These are phyloP conservation scores for Vidua macroura DNA, from an alignment of 2,113 vertebrate genomes.

Conservation along the genomic window DNA sequence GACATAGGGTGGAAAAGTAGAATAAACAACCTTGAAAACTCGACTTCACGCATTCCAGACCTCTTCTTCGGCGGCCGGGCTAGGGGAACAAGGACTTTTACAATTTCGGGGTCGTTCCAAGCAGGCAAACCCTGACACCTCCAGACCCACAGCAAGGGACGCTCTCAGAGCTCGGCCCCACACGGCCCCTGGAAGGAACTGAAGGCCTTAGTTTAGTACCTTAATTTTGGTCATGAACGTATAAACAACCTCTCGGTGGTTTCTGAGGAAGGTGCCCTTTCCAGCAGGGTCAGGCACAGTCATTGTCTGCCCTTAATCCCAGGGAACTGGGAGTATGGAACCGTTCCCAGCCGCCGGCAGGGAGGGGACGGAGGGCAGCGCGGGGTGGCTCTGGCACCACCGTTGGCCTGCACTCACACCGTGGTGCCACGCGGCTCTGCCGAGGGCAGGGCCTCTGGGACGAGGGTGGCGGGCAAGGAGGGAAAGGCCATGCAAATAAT, in stretches of 20 bases:
- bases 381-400: rapidly evolving
- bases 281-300: neutral
- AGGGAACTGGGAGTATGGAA: neutral
- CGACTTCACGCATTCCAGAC: too few relatives aligned
- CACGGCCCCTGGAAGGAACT: rapidly evolving
- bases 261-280: neutral
- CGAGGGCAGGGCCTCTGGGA: neutral
- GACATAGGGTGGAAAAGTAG: too few relatives aligned
- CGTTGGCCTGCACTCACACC: rapidly evolving
- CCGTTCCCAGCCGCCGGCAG: neutral
- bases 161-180: neutral
- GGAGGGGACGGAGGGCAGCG: neutral
- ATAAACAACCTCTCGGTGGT: neutral
- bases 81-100: too few relatives aligned
- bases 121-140: too few relatives aligned
- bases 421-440: rapidly evolving
- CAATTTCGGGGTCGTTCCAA: too few relatives aligned
- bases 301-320: neutral
- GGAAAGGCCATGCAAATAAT: neutral
- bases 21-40: too few relatives aligned
- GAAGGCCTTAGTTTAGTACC: too few relatives aligned
- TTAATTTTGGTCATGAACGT: neutral
- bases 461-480: rapidly evolving
- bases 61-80: too few relatives aligned
- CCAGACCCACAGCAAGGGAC: neutral